Conservation (phyloP, 2,113 vertebrate species). For the Coregonus clupeaformis region DNA sequence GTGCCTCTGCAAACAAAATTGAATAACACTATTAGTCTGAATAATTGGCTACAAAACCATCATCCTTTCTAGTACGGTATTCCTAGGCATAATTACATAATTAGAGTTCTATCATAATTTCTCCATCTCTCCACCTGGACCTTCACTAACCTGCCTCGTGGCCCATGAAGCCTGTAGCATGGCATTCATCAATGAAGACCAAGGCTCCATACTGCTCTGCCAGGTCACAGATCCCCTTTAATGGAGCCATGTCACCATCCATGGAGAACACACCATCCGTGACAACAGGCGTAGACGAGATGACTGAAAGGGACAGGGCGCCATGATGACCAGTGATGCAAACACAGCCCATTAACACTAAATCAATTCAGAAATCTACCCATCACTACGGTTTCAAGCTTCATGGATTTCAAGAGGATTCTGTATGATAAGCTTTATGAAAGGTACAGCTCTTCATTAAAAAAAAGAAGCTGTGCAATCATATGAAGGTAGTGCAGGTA, state of each 20-base stretch:
- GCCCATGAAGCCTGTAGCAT: slow-evolving; percentile 93
- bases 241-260: slow-evolving; percentile 93
- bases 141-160: slow-evolving; percentile 80
- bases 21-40: background rate
- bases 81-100: background rate
- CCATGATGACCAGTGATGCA: background rate
- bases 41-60: background rate
- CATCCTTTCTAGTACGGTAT: no score
- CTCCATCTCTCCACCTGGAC: no score
- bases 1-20: slow-evolving; percentile 81
- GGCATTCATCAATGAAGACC: slow-evolving; percentile 95
- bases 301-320: slow-evolving; percentile 50
- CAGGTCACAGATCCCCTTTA: slow-evolving; percentile 85
- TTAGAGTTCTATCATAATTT: background rate
- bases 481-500: no score
- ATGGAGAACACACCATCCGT: slow-evolving; percentile 96
- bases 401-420: background rate
- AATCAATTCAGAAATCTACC: background rate
- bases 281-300: slow-evolving; percentile 86
- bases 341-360: background rate
- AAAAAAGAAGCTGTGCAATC: no score
- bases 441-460: background rate
- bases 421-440: background rate
- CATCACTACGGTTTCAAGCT: background rate
- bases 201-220: slow-evolving; percentile 87